Evolutionary conservation across 2,888 invertebrate genomes (phyloP).

Genomic region (Helleia helle): DNA sequence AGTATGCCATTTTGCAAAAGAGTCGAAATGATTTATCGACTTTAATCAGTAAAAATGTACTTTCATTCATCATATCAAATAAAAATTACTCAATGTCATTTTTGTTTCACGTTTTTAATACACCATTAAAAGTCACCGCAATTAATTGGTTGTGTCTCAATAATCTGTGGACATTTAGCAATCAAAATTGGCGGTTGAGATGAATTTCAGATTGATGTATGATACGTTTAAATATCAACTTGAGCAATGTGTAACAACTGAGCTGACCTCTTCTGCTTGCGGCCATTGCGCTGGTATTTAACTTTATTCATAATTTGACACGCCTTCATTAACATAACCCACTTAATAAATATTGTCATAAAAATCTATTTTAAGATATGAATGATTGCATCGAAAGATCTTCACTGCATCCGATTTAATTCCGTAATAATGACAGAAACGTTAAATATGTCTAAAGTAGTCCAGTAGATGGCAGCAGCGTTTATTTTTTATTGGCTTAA

Average conservation of each 20-base stretch:
- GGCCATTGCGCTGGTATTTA: not conserved
- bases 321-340: not conserved
- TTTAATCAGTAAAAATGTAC: not conserved
- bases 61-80: conserved; percentile 2
- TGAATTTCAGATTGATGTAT: conserved; percentile 9
- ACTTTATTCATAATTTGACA: conserved; percentile 6
- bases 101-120: conserved; percentile 1
- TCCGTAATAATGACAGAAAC: too few species aligned
- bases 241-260: conserved; percentile 1
- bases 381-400: not conserved
- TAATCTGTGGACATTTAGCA: conserved; percentile 8
- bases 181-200: conserved; percentile 10
- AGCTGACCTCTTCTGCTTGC: conserved; percentile 1
- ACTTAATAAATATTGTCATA: not conserved
- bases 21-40: too few species aligned
- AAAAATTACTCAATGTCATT: not conserved
- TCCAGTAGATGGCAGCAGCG: too few species aligned
- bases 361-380: not conserved
- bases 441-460: too few species aligned
- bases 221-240: conserved; percentile 1
- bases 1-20: conserved; percentile 3
- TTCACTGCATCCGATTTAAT: too few species aligned
- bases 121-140: conserved; percentile 7
- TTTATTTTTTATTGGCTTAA: too few species aligned
- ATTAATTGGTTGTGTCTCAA: conserved; percentile 4